A percentile compares a stretch with the other conserved stretches of the same genome.
Evolutionary conservation across 2,113 vertebrate species (phyloP).

Genomic region (Sander lucioperca): DNA sequence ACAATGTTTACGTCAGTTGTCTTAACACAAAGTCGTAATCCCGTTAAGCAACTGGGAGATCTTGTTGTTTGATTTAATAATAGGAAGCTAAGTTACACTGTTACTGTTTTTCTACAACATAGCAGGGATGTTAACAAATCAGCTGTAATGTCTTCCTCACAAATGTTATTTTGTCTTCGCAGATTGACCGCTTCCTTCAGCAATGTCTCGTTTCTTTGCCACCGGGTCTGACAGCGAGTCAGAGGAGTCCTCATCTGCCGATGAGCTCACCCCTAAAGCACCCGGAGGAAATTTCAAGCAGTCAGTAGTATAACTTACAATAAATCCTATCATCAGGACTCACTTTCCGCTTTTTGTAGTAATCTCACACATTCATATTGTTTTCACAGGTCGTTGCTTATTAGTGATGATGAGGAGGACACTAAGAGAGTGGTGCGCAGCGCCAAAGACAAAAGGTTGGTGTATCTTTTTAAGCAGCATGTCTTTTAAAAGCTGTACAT

Average conservation of each 20-base stretch:
- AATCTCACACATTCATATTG: not conserved
- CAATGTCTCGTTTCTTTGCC: slow-evolving; percentile 93
- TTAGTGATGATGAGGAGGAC: slow-evolving; percentile 95
- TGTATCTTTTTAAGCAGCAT: not conserved
- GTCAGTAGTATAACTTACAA: slow-evolving; percentile 83
- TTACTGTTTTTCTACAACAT: too few species aligned
- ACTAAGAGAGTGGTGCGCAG: slow-evolving; percentile 93
- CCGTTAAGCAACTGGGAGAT: too few species aligned
- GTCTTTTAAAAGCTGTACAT: not conserved
- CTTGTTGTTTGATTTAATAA: not conserved
- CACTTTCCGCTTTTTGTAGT: too few species aligned
- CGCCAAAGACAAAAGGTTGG: slow-evolving; percentile 93
- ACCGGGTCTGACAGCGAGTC: slow-evolving; percentile 94
- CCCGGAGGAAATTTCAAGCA: slow-evolving; percentile 90
- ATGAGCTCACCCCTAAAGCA: slow-evolving; percentile 90
- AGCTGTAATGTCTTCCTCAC: not conserved
- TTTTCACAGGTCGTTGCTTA: slow-evolving; percentile 85
- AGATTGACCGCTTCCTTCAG: slow-evolving; percentile 57
- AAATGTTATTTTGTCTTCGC: slow-evolving; percentile 2
- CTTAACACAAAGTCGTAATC: too few species aligned
- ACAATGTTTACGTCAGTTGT: too few species aligned
- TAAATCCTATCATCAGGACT: not conserved
- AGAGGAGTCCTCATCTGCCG: slow-evolving; percentile 89
- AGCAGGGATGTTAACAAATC: not conserved
- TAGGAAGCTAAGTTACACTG: not conserved